These are phyloP conservation scores for Ophion costatus DNA, from an alignment of 2,888 invertebrate genomes.

Conservation along the genomic window DNA sequence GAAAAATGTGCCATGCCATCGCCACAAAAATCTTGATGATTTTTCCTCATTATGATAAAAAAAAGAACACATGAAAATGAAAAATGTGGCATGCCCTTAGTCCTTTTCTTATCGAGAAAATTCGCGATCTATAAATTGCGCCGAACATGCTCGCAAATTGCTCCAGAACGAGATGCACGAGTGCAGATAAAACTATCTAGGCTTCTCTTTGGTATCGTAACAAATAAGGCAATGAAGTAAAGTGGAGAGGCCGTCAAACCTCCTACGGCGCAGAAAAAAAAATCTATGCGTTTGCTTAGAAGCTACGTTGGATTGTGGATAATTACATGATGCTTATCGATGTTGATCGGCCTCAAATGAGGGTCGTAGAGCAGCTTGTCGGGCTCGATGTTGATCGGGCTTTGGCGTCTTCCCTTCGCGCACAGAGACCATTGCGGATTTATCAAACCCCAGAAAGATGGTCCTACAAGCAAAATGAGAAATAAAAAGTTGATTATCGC, in stretches of 20 bases:
- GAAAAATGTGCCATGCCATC: no score
- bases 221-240: no score
- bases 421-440: conserved; percentile 99
- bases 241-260: neutral
- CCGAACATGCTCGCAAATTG: no score
- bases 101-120: no score
- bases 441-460: conserved; percentile 98
- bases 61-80: no score
- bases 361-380: conserved; percentile 97
- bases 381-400: conserved; percentile 98
- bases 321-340: conserved; percentile 96
- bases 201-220: no score
- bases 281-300: neutral
- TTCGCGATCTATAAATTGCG: no score
- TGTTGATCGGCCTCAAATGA: conserved; percentile 93
- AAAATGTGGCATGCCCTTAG: no score
- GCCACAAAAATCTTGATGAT: no score
- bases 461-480: conserved; percentile 88
- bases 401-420: conserved; percentile 97
- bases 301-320: conserved; percentile 16
- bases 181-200: no score
- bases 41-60: no score
- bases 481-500: conserved; percentile 10
- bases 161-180: no score
- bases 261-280: neutral